Conservation (phyloP, 2,888 invertebrate species). For the Yponomeuta malinellus region DNA sequence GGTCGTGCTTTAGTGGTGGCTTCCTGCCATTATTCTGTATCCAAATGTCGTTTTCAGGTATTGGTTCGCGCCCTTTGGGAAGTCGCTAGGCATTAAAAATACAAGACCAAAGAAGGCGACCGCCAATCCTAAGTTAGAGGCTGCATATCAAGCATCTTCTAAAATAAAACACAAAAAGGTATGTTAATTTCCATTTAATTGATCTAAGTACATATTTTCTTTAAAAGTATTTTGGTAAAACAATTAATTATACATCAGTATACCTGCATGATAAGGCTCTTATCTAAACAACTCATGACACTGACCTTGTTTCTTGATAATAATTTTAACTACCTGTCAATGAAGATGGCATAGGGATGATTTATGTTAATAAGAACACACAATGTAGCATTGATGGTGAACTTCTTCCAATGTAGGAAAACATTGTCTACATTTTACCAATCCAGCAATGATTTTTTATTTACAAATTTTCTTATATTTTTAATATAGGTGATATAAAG, state of each 20-base stretch:
- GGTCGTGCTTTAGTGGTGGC: background rate
- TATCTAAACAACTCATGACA: background rate
- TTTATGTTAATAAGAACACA: too few species aligned
- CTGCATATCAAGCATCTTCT: slow-evolving; percentile 80
- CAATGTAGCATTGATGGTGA: too few species aligned
- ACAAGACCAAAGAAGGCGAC: slow-evolving; percentile 84
- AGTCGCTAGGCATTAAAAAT: slow-evolving; percentile 87
- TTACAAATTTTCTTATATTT: too few species aligned
- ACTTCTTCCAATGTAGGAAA: too few species aligned
- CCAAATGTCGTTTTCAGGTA: slow-evolving; percentile 72
- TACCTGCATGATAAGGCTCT: background rate
- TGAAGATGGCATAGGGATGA: too few species aligned
- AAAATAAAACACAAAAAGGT: slow-evolving; percentile 89
- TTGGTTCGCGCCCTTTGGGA: slow-evolving; percentile 88
- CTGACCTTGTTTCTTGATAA: background rate
- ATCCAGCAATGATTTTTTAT: too few species aligned
- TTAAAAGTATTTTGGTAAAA: background rate
- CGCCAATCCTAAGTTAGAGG: slow-evolving; percentile 84
- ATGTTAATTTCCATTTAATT: slow-evolving; percentile 25
- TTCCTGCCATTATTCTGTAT: background rate
- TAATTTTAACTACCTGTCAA: too few species aligned
- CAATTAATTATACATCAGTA: background rate
- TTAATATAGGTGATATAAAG: too few species aligned
- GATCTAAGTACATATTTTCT: background rate
- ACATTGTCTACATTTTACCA: too few species aligned